Conservation (phyloP, 2,113 vertebrate species). For the Lepidothrix coronata region DNA sequence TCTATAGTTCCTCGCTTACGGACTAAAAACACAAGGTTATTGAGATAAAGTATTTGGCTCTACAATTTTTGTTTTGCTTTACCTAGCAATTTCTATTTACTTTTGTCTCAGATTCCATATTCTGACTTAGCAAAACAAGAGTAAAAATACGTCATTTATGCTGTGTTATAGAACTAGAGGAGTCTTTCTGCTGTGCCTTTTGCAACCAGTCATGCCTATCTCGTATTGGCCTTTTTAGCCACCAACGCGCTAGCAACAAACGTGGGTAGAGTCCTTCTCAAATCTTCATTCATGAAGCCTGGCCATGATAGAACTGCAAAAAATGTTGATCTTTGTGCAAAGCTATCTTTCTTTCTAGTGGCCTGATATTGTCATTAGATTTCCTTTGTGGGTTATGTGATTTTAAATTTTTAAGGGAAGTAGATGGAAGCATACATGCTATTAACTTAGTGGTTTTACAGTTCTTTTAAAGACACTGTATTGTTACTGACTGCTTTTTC, state of each 20-base stretch:
- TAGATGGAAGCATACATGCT: not conserved
- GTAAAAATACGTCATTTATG: not conserved
- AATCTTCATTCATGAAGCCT: too few species aligned
- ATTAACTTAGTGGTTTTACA: not conserved
- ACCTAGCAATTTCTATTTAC: not conserved
- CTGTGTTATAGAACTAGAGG: not conserved
- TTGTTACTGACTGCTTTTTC: not conserved
- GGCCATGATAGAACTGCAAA: not conserved
- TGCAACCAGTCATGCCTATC: too few species aligned
- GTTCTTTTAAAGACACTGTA: not conserved
- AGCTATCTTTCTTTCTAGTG: not conserved
- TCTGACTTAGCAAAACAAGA: not conserved
- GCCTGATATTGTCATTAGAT: not conserved
- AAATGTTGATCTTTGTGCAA: not conserved
- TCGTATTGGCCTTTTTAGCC: too few species aligned
- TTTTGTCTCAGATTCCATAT: not conserved
- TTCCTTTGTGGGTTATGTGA: not conserved
- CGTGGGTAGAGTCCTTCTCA: too few species aligned
- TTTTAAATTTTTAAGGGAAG: not conserved
- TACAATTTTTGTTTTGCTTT: not conserved
- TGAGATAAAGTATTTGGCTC: not conserved
- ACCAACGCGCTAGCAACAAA: too few species aligned
- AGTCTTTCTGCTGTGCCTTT: too few species aligned
- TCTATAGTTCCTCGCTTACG: conserved; percentile 87
- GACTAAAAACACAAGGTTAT: conserved; percentile 86